phyloP scores from a whole-genome alignment of 2,113 vertebrate species.

The Scophthalmus maximus region DNA sequence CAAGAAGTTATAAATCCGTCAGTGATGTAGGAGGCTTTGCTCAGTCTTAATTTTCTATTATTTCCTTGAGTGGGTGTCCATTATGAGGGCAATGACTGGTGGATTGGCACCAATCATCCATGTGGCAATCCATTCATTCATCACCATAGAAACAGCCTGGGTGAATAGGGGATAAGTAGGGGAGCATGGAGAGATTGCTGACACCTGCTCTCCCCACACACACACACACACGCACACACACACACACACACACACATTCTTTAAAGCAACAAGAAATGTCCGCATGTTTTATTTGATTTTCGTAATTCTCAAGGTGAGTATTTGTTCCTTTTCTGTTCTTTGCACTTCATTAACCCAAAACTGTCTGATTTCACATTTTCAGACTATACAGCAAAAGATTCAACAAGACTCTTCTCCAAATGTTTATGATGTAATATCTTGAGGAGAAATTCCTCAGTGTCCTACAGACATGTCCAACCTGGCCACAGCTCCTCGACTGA shows the following conservation, averaged over 20 bases:
- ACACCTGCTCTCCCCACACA: slow-evolving; percentile 78
- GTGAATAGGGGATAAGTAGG: slow-evolving; percentile 81
- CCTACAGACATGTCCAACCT: too few relatives aligned
- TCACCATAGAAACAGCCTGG: slow-evolving; percentile 81
- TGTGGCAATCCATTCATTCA: slow-evolving; percentile 77
- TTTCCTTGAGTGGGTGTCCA: slow-evolving; percentile 73
- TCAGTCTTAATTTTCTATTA: slow-evolving; percentile 71
- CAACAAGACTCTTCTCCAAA: too few relatives aligned
- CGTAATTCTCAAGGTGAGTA: neutral
- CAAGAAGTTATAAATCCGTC: slow-evolving; percentile 21
- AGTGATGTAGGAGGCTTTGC: slow-evolving; percentile 46
- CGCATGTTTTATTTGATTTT: neutral
- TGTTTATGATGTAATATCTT: too few relatives aligned
- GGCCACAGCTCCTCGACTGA: too few relatives aligned
- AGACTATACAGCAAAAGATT: neutral
- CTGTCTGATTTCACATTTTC: neutral
- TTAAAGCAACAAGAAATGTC: slow-evolving; percentile 5
- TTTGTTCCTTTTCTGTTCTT: neutral
- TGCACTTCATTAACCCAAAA: neutral
- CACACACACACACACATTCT: slow-evolving; percentile 36
- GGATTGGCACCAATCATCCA: slow-evolving; percentile 81
- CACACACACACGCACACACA: slow-evolving; percentile 41
- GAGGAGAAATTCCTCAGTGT: too few relatives aligned
- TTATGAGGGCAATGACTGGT: slow-evolving; percentile 77
- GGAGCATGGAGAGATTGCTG: slow-evolving; percentile 76